These are phyloP conservation scores for Meloidogyne chitwoodi DNA, from an alignment of 1,140 invertebrate species.

Conservation along the genomic window DNA sequence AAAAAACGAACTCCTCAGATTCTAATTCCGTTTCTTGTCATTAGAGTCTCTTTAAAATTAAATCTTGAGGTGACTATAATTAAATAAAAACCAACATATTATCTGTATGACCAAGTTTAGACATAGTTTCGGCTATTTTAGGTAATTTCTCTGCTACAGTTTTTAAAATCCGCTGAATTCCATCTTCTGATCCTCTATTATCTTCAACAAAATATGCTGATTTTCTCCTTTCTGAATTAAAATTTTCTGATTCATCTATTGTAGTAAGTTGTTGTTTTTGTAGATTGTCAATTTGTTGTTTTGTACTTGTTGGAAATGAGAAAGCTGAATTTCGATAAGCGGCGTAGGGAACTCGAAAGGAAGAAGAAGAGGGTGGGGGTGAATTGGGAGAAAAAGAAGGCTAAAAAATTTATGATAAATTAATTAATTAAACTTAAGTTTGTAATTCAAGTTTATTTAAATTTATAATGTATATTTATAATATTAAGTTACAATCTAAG, in stretches of 20 bases:
- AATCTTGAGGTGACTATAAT: no score
- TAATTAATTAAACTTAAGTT: no score
- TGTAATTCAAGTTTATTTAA: no score
- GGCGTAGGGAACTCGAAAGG: neutral
- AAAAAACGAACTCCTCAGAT: no score
- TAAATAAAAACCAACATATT: neutral
- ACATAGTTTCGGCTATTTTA: slow-evolving; percentile 20
- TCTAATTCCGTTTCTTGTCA: no score
- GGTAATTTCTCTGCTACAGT: slow-evolving; percentile 20
- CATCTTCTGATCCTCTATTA: neutral
- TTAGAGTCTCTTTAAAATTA: no score
- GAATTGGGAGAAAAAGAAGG: neutral
- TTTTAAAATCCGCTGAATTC: slow-evolving; percentile 11
- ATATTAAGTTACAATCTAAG: no score
- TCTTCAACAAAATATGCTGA: neutral
- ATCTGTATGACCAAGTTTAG: neutral
- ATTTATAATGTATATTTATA: no score
- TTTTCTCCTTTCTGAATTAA: neutral
- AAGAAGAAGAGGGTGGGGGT: neutral
- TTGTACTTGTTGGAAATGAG: neutral
- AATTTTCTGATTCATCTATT: slow-evolving; percentile 16
- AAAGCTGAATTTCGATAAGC: neutral
- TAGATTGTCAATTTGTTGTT: neutral
- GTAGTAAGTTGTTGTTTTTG: slow-evolving; percentile 1
- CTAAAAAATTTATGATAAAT: neutral